These are phyloP conservation scores for Pachliopta kotzebuea DNA, from an alignment of 2,888 invertebrate genomes.

Conservation along the genomic window DNA sequence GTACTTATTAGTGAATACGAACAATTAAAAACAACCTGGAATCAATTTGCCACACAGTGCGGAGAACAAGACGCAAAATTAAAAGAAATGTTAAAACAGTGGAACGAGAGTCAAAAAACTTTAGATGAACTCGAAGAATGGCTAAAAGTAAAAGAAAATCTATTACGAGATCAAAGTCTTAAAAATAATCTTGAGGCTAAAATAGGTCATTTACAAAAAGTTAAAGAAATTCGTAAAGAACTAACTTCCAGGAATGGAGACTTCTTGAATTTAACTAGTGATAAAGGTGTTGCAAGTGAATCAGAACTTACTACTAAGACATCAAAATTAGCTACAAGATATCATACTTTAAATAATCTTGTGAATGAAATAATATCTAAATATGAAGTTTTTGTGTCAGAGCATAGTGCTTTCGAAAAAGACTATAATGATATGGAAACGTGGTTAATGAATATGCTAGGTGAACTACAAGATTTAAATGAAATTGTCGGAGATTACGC, in stretches of 20 bases:
- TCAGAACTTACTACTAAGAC: slow-evolving; percentile 87
- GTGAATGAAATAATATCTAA: slow-evolving; percentile 91
- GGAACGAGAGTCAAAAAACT: slow-evolving; percentile 89
- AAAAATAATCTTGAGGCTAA: slow-evolving; percentile 93
- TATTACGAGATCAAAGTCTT: slow-evolving; percentile 93
- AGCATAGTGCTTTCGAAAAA: slow-evolving; percentile 90
- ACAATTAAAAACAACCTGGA: slow-evolving; percentile 87
- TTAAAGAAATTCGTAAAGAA: slow-evolving; percentile 86
- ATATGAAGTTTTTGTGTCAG: slow-evolving; percentile 91
- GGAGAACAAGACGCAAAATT: slow-evolving; percentile 86
- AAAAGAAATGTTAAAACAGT: slow-evolving; percentile 87
- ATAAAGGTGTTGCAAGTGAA: slow-evolving; percentile 86
- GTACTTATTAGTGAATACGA: slow-evolving; percentile 86
- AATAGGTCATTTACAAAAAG: slow-evolving; percentile 87
- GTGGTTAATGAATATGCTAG: slow-evolving; percentile 87
- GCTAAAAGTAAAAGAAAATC: slow-evolving; percentile 91
- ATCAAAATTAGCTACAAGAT: slow-evolving; percentile 89
- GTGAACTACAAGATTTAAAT: slow-evolving; percentile 87
- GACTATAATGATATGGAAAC: slow-evolving; percentile 86
- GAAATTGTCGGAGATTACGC: slow-evolving; percentile 93
- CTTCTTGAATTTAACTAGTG: slow-evolving; percentile 84
- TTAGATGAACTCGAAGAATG: slow-evolving; percentile 90
- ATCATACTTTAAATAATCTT: slow-evolving; percentile 89
- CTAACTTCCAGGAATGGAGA: slow-evolving; percentile 84
- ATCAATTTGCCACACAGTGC: slow-evolving; percentile 86